A percentile compares a stretch with the other conserved stretches of the same genome.
Evolutionary conservation across 2,113 vertebrate species (phyloP).

Genomic region (Pao palembangensis): DNA sequence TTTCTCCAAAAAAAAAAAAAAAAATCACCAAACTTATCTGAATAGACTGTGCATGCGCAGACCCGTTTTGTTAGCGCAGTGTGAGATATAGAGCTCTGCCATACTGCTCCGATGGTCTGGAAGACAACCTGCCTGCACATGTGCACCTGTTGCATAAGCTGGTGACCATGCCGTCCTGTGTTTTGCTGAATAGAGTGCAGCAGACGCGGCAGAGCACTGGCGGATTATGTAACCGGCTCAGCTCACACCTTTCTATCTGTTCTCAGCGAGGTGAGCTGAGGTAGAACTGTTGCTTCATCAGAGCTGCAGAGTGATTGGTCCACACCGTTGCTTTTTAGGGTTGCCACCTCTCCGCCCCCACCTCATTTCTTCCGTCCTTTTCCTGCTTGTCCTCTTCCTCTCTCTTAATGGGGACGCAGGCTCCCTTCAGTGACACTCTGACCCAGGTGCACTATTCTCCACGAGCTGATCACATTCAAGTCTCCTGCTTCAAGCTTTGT

Average conservation of each 20-base stretch:
- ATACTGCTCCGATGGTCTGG: constrained; percentile 36
- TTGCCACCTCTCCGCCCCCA: no score
- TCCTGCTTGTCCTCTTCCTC: constrained; percentile 2
- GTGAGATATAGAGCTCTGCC: constrained; percentile 45
- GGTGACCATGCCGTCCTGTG: constrained; percentile 56
- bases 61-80: constrained; percentile 47
- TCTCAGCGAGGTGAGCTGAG: constrained; percentile 11
- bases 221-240: constrained; percentile 68
- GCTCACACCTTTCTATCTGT: constrained; percentile 52
- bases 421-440: constrained; percentile 23
- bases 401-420: neutral
- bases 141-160: constrained; percentile 79
- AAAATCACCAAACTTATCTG: neutral
- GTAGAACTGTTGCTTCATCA: constrained; percentile 18
- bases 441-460: constrained; percentile 22
- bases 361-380: neutral
- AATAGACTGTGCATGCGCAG: neutral
- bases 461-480: constrained; percentile 22
- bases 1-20: no score
- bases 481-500: constrained; percentile 32
- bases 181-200: constrained; percentile 54
- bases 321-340: no score
- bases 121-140: constrained; percentile 68
- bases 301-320: constrained; percentile 8
- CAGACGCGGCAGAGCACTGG: constrained; percentile 56